Evolutionary conservation across 2,888 invertebrate genomes (phyloP).

Genomic region (Aplocera efformata): DNA sequence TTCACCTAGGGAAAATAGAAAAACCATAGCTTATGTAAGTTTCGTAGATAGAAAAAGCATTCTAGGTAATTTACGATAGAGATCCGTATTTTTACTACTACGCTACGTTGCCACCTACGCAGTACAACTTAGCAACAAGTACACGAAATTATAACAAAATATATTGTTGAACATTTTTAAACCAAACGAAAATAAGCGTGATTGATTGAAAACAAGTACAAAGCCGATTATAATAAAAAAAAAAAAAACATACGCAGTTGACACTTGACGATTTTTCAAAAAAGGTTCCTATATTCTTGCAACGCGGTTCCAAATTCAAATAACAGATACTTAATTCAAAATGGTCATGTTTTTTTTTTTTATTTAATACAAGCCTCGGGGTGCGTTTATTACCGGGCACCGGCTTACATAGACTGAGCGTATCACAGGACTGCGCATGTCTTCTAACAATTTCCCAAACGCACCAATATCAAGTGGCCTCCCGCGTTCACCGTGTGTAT

Average conservation of each 20-base stretch:
- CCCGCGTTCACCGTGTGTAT: conserved; percentile 29
- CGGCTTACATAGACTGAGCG: conserved; percentile 51
- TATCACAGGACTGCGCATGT: conserved; percentile 55
- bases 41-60: not conserved
- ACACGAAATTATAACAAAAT: too few species aligned
- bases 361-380: conserved; percentile 13
- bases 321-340: not conserved
- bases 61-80: not conserved
- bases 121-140: conserved; percentile 11
- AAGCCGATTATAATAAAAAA: not conserved
- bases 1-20: conserved; percentile 7
- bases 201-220: too few species aligned
- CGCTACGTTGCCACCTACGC: conserved; percentile 11
- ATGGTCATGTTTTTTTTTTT: conserved; percentile 8
- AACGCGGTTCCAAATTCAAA: conserved; percentile 1
- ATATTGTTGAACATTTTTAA: too few species aligned
- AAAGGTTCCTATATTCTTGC: not conserved
- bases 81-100: too few species aligned
- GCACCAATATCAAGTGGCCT: conserved; percentile 40
- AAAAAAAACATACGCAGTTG: conserved; percentile 1
- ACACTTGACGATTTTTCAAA: not conserved
- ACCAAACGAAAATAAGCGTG: too few species aligned
- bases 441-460: conserved; percentile 42
- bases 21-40: not conserved
- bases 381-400: conserved; percentile 44